phyloP scores from a whole-genome alignment of 2,888 invertebrate species.

The Epirrita christyi region DNA sequence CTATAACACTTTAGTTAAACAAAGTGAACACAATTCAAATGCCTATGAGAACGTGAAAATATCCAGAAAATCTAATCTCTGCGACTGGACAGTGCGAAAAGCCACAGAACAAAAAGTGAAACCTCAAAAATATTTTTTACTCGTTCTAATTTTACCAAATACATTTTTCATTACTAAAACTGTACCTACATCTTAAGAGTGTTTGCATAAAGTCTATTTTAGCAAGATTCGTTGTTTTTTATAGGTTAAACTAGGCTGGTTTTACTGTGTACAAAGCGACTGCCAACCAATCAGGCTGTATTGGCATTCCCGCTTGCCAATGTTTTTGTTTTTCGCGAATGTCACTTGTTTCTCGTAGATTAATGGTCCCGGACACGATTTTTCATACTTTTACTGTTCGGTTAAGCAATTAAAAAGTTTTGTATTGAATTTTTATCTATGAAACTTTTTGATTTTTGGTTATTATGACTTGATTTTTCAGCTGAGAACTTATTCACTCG shows the following conservation, averaged over 20 bases:
- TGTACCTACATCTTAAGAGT: not conserved
- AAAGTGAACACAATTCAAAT: no score
- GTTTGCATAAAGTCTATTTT: conserved; percentile 3
- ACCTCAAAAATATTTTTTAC: conserved; percentile 20
- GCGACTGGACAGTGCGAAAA: conserved; percentile 18
- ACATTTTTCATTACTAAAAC: not conserved
- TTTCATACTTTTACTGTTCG: conserved; percentile 31
- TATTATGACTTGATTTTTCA: conserved; percentile 11
- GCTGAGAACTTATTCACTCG: not conserved
- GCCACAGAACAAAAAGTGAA: conserved; percentile 18
- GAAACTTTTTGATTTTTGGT: conserved; percentile 20
- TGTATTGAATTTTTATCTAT: conserved; percentile 35
- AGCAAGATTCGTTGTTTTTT: not conserved
- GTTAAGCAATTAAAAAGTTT: conserved; percentile 36
- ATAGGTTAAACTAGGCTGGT: conserved; percentile 23
- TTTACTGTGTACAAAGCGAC: conserved; percentile 35
- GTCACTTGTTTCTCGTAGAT: conserved; percentile 39
- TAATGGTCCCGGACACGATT: conserved; percentile 34
- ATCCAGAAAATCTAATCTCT: conserved; percentile 23
- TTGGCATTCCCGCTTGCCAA: conserved; percentile 39
- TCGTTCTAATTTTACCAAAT: conserved; percentile 6
- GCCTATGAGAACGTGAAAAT: conserved; percentile 11
- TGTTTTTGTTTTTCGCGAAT: conserved; percentile 32
- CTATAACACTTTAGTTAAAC: no score
- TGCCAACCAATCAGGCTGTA: conserved; percentile 50